Percentiles rank a stretch among this genome's conserved stretches.
These are phyloP conservation scores for Psittacula cyanocephala DNA, from an alignment of 2,113 vertebrate species.

Conservation along the genomic window DNA sequence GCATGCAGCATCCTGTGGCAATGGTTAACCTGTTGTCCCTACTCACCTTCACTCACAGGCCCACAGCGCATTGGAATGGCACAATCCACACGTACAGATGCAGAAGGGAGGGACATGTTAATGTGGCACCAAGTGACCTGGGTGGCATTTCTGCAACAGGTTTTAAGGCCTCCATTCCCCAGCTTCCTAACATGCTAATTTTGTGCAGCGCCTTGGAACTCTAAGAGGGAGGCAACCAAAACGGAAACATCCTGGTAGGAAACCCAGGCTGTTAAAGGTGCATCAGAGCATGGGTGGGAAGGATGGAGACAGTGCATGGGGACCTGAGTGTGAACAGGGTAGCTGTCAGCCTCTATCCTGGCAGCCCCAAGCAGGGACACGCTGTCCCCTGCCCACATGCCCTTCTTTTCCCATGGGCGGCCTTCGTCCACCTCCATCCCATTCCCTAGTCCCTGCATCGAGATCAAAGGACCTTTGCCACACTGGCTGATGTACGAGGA, in stretches of 20 bases:
- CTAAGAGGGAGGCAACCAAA: not conserved
- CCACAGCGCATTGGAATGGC: not conserved
- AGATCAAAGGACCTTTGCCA: not conserved
- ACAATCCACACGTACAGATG: not conserved
- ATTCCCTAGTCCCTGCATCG: not conserved
- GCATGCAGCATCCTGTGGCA: not conserved
- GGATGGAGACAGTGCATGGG: not conserved
- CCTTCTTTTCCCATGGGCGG: not conserved
- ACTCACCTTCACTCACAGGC: not conserved
- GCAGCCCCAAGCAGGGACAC: not conserved
- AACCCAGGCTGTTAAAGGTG: not conserved
- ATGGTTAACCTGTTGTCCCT: not conserved
- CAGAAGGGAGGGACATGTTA: not conserved
- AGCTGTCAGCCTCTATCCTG: not conserved
- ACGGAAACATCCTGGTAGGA: not conserved
- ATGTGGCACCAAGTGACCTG: not conserved
- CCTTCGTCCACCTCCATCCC: not conserved
- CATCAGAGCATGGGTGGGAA: not conserved
- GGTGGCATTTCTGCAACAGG: not conserved
- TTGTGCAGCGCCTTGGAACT: not conserved
- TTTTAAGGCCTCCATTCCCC: not conserved
- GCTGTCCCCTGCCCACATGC: not conserved
- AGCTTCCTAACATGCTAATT: not conserved
- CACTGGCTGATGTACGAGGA: not conserved
- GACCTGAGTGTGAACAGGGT: not conserved